Conservation (phyloP, 2,113 vertebrate species). For the Megaceryle maxima region DNA sequence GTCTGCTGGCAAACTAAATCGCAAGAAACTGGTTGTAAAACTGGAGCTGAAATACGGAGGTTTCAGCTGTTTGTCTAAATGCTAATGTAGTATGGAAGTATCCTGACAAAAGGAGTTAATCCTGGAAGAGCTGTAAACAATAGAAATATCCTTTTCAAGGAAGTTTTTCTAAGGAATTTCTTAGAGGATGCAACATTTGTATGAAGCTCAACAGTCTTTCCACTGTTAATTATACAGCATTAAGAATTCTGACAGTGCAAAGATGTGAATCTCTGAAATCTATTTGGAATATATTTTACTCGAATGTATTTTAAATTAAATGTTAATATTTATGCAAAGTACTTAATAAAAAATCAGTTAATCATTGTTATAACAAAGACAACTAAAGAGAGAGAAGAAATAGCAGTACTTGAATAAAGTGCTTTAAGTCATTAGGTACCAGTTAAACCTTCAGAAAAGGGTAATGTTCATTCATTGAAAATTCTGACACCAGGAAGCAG, state of each 20-base stretch:
- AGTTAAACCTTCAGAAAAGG: not conserved
- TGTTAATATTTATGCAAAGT: not conserved
- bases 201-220: not conserved
- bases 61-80: not conserved
- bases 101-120: not conserved
- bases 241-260: not conserved
- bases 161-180: not conserved
- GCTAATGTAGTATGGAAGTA: accelerated
- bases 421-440: not conserved
- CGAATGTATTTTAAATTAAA: not conserved
- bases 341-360: not conserved
- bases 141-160: not conserved
- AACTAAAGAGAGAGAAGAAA: not conserved
- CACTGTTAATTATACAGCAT: not conserved
- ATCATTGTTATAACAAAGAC: not conserved
- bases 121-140: not conserved
- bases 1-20: not conserved
- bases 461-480: not conserved
- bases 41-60: not conserved
- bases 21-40: not conserved
- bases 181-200: not conserved
- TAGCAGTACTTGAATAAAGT: not conserved
- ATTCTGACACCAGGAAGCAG: not conserved
- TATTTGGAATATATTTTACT: not conserved
- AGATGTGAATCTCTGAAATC: not conserved